Percentiles rank a stretch among this genome's conserved stretches.
Conservation (phyloP, 2,113 vertebrate genomes). For the Ornithorhynchus anatinus region DNA sequence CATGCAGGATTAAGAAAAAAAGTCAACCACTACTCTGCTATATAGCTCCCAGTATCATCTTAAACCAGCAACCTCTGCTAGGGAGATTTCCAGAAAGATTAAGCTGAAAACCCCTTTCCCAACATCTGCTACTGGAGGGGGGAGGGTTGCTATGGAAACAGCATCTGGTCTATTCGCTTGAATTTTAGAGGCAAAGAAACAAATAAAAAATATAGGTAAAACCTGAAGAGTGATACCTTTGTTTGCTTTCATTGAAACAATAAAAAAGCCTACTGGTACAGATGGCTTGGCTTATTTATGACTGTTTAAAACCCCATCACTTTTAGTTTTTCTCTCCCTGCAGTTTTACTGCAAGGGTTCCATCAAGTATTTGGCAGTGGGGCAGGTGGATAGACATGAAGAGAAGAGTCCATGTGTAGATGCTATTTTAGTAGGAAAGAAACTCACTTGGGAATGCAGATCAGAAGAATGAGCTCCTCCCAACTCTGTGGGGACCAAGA, state of each 20-base stretch:
- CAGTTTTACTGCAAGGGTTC: neutral
- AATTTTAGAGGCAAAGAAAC: conserved; percentile 41
- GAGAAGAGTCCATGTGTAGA: no score
- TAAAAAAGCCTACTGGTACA: fast-evolving
- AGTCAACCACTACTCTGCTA: fast-evolving
- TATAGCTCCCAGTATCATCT: conserved; percentile 10
- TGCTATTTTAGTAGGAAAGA: no score
- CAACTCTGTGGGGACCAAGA: no score
- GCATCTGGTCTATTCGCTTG: conserved; percentile 57
- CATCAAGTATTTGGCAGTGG: fast-evolving
- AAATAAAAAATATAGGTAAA: conserved; percentile 29
- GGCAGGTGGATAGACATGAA: neutral
- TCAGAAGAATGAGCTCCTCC: no score
- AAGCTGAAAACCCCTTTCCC: conserved; percentile 50
- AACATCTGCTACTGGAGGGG: conserved; percentile 38
- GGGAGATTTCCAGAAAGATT: conserved; percentile 61
- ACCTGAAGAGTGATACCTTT: neutral
- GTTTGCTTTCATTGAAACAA: neutral
- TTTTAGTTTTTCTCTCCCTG: neutral
- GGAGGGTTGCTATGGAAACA: conserved; percentile 69
- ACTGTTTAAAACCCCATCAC: fast-evolving
- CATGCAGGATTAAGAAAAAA: conserved; percentile 10
- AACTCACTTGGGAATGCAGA: no score
- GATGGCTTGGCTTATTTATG: fast-evolving
- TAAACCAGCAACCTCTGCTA: conserved; percentile 25